Conservation (phyloP, 2,797 vertebrate species). For the Artibeus lituratus region DNA sequence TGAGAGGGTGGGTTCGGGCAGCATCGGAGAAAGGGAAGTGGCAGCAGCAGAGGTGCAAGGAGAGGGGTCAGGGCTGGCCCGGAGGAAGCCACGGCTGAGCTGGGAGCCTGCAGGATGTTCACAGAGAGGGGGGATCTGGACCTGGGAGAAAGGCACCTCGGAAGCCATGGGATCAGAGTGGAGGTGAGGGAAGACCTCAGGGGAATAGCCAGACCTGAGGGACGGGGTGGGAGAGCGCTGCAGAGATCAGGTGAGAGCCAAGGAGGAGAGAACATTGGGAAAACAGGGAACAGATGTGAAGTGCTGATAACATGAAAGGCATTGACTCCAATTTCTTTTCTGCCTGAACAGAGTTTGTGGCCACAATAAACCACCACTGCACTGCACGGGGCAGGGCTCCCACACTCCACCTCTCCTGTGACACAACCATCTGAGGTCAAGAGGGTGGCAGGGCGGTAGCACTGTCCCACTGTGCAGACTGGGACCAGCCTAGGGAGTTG, state of each 20-base stretch:
- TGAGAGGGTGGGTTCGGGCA: background rate
- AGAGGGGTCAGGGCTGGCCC: background rate
- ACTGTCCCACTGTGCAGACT: background rate
- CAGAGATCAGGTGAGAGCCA: background rate
- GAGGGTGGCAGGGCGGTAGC: too few species aligned
- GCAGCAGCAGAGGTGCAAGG: rapidly evolving
- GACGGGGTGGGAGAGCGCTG: too few species aligned
- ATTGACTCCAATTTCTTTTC: background rate
- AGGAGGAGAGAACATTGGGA: background rate
- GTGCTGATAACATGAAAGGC: rapidly evolving
- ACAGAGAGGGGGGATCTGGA: background rate
- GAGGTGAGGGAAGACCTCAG: background rate
- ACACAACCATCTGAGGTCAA: background rate
- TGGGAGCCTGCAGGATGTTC: background rate
- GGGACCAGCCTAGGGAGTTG: background rate
- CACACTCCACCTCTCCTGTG: background rate
- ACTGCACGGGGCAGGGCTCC: background rate
- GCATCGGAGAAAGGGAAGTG: background rate
- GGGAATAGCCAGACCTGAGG: background rate
- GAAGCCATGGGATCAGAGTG: background rate
- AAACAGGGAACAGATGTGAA: background rate
- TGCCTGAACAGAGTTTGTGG: background rate
- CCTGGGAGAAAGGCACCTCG: background rate
- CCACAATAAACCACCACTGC: background rate
- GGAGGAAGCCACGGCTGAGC: background rate